Percentiles rank a stretch among this genome's conserved stretches.
phyloP scores from a whole-genome alignment of 1,140 invertebrate species.

The Macrotrachela quadricornifera region DNA sequence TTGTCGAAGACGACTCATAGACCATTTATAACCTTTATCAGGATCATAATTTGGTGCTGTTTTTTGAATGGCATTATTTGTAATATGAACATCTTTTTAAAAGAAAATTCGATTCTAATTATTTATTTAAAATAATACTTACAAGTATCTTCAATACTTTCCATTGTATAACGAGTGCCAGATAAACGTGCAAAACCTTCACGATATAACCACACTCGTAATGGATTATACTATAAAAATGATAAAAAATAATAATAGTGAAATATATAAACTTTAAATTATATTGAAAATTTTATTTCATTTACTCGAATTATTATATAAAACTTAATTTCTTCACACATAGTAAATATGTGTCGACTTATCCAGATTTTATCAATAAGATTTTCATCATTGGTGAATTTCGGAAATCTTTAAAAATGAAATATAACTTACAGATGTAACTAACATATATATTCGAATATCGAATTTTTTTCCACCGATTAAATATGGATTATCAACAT shows the following conservation, averaged over 20 bases:
- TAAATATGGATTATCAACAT: slow-evolving; percentile 30
- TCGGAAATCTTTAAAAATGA: background rate
- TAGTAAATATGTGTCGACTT: too few relatives aligned
- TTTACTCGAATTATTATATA: background rate
- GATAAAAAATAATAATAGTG: too few relatives aligned
- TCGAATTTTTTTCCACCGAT: slow-evolving; percentile 31
- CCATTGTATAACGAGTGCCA: slow-evolving; percentile 30
- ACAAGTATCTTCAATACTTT: slow-evolving; percentile 33
- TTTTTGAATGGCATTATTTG: slow-evolving; percentile 36
- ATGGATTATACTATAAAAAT: slow-evolving; percentile 26
- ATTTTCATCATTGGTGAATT: too few relatives aligned
- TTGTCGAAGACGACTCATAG: slow-evolving; percentile 25
- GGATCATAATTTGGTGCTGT: slow-evolving; percentile 35
- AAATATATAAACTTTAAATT: background rate
- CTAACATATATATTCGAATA: slow-evolving; percentile 28
- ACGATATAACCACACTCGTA: slow-evolving; percentile 33
- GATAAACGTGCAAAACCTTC: slow-evolving; percentile 35
- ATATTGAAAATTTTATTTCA: background rate
- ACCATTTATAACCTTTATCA: slow-evolving; percentile 35
- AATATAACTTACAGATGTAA: slow-evolving; percentile 16
- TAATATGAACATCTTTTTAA: slow-evolving; percentile 34
- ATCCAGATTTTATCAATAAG: too few relatives aligned
- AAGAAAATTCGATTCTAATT: background rate
- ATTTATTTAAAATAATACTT: slow-evolving; percentile 3
- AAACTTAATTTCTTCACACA: background rate